A percentile compares a stretch with the other conserved stretches of the same genome.
phyloP scores from a whole-genome alignment of 2,888 invertebrate genomes.

The Philereme vetulata region DNA sequence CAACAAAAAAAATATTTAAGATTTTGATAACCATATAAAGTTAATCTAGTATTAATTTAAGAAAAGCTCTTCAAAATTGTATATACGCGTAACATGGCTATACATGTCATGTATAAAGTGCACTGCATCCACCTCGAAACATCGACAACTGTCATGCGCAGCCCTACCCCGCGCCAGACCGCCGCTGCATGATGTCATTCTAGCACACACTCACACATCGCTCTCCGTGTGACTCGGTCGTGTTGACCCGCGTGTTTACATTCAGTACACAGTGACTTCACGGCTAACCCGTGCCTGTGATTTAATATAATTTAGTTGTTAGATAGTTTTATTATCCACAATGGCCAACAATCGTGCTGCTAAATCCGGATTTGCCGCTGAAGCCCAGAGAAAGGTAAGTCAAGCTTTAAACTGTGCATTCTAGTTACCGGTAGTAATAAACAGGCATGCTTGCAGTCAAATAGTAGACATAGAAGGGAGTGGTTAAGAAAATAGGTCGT shows the following conservation, averaged over 20 bases:
- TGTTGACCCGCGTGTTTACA: constrained; percentile 72
- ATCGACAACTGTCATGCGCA: constrained; percentile 43
- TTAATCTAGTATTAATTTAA: no score
- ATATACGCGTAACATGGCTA: no score
- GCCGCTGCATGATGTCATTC: constrained; percentile 77
- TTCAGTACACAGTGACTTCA: constrained; percentile 74
- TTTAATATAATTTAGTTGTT: constrained; percentile 63
- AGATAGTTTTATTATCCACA: constrained; percentile 62
- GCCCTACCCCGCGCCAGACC: constrained; percentile 43
- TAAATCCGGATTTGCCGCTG: constrained; percentile 97
- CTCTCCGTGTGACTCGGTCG: constrained; percentile 61
- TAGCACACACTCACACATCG: constrained; percentile 75
- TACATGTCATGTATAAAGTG: not conserved
- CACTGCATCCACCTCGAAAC: constrained; percentile 14
- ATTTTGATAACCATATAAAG: no score
- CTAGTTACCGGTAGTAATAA: constrained; percentile 19
- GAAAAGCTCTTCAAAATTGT: no score
- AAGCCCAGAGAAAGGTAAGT: constrained; percentile 96
- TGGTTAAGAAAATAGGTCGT: constrained; percentile 51
- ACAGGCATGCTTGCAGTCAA: constrained; percentile 7
- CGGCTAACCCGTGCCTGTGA: constrained; percentile 73
- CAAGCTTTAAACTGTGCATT: constrained; percentile 19
- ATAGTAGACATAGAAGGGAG: constrained; percentile 37
- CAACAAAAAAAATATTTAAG: no score
- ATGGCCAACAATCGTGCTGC: constrained; percentile 94